phyloP scores from a whole-genome alignment of 2,797 vertebrate species.

The Okamejei kenojei region DNA sequence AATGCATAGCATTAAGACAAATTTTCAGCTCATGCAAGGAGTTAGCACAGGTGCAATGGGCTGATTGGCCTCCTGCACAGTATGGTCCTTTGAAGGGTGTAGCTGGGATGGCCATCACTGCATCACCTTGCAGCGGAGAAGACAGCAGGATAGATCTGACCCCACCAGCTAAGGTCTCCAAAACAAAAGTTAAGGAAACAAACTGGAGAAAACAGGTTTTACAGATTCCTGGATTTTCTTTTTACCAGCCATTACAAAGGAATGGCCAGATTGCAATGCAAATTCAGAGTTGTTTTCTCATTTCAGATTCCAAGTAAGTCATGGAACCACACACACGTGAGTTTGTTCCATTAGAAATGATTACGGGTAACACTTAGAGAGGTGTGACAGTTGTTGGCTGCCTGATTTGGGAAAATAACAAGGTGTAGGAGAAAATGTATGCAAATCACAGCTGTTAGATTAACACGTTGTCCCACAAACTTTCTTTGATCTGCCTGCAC shows the following conservation, averaged over 20 bases:
- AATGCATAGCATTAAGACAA: too few species aligned
- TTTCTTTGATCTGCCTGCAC: not conserved
- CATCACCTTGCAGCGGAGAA: not conserved
- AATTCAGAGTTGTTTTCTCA: not conserved
- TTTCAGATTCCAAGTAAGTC: not conserved
- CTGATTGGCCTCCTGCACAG: not conserved
- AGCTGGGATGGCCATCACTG: not conserved
- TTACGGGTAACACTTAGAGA: not conserved
- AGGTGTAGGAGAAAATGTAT: not conserved
- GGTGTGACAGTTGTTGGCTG: not conserved
- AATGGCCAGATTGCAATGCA: not conserved
- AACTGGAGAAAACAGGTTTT: not conserved
- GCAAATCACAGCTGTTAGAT: not conserved
- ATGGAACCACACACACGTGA: not conserved
- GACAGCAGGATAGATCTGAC: not conserved
- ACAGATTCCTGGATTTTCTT: not conserved
- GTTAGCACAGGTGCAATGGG: not conserved
- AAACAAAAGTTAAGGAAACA: too few species aligned
- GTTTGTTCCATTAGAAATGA: conserved; percentile 4
- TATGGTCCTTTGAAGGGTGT: not conserved
- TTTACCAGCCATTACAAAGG: not conserved
- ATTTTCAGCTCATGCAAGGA: not conserved
- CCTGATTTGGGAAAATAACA: not conserved
- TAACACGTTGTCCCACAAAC: not conserved
- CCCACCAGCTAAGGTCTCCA: not conserved